These are phyloP conservation scores for Hyles euphorbiae DNA, from an alignment of 1,140 invertebrate genomes.

Conservation along the genomic window DNA sequence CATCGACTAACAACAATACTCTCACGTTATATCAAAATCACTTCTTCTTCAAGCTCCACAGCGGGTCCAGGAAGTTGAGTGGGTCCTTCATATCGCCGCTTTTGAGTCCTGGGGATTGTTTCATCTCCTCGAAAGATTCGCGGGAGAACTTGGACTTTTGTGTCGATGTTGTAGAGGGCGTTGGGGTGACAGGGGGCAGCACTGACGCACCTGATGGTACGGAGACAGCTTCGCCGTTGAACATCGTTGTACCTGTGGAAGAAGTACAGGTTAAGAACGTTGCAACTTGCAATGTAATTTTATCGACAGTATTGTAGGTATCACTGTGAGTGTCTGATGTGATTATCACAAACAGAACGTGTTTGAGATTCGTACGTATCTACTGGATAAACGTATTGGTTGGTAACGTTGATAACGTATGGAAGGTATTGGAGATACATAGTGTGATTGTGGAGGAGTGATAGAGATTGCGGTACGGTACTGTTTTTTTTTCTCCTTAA, in stretches of 20 bases:
- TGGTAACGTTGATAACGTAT: too few relatives aligned
- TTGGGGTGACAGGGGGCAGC: constrained; percentile 42
- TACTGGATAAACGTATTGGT: too few relatives aligned
- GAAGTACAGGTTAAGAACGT: neutral
- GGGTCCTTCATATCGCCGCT: constrained; percentile 76
- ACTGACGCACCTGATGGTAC: constrained; percentile 52
- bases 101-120: constrained; percentile 63
- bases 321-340: too few relatives aligned
- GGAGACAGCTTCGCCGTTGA: constrained; percentile 67
- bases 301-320: too few relatives aligned
- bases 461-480: too few relatives aligned
- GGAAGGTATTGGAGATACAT: too few relatives aligned
- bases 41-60: constrained; percentile 77
- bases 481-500: too few relatives aligned
- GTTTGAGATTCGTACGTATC: too few relatives aligned
- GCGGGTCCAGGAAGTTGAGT: constrained; percentile 75
- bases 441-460: too few relatives aligned
- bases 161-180: constrained; percentile 22
- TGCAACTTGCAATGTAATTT: too few relatives aligned
- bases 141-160: constrained; percentile 51
- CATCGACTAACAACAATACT: constrained; percentile 1
- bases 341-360: too few relatives aligned
- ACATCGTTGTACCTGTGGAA: constrained; percentile 54
- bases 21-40: constrained; percentile 22
- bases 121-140: constrained; percentile 73